Conservation (phyloP, 2,113 vertebrate species). For the Parus major region DNA sequence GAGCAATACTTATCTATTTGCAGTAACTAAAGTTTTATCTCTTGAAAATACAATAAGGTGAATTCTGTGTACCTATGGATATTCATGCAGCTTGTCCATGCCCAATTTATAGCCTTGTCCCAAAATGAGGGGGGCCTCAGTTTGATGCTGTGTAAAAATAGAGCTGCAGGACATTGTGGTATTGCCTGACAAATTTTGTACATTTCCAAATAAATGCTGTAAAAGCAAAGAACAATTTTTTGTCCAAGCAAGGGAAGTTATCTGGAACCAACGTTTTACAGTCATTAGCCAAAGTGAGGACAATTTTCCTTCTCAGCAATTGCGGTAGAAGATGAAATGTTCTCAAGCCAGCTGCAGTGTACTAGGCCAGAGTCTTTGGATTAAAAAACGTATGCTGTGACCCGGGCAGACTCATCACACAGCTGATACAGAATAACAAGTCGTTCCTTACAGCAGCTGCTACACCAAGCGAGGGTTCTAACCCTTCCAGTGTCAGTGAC, state of each 20-base stretch:
- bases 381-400: neutral
- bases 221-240: neutral
- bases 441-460: constrained; percentile 2
- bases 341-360: neutral
- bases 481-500: neutral
- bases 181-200: neutral
- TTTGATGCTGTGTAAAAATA: neutral
- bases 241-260: neutral
- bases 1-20: neutral
- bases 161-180: neutral
- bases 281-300: neutral
- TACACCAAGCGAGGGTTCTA: fast-evolving
- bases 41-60: neutral
- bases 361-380: neutral
- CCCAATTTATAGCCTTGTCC: neutral
- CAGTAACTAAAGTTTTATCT: neutral
- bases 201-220: neutral
- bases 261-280: neutral
- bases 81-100: neutral
- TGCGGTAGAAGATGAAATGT: neutral
- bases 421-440: constrained; percentile 27
- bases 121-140: neutral
- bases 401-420: neutral
- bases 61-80: neutral
- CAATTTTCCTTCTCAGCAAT: neutral